phyloP scores from a whole-genome alignment of 2,888 invertebrate species.

The Tinea trinotella region DNA sequence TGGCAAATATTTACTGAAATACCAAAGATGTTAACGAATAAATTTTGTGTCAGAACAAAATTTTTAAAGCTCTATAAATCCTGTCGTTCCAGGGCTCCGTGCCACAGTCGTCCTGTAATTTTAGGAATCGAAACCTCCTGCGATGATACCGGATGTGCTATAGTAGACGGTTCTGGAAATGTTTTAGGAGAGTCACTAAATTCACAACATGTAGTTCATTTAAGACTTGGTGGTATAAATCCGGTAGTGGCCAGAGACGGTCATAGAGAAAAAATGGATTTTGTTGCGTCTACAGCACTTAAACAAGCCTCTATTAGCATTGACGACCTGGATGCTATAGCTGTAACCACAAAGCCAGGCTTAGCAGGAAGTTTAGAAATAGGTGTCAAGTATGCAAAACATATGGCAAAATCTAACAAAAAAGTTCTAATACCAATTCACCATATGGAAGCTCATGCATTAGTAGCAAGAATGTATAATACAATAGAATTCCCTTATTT shows the following conservation, averaged over 20 bases:
- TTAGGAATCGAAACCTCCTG: slow-evolving; percentile 98
- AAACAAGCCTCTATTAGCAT: slow-evolving; percentile 69
- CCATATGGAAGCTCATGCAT: slow-evolving; percentile 99
- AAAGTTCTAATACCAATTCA: slow-evolving; percentile 96
- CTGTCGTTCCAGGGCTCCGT: not conserved
- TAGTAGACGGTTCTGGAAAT: slow-evolving; percentile 80
- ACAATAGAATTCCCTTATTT: slow-evolving; percentile 88
- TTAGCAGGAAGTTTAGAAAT: slow-evolving; percentile 82
- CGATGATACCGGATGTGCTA: slow-evolving; percentile 95
- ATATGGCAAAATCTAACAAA: slow-evolving; percentile 74
- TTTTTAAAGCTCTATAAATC: not conserved
- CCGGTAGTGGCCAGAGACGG: slow-evolving; percentile 88
- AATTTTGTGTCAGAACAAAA: not conserved
- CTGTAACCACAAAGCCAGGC: slow-evolving; percentile 94
- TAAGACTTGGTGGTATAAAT: slow-evolving; percentile 88
- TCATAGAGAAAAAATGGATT: slow-evolving; percentile 84
- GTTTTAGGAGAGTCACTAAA: slow-evolving; percentile 85
- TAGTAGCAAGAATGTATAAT: slow-evolving; percentile 84
- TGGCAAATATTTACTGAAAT: too few species aligned
- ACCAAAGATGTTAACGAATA: not conserved
- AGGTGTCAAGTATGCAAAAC: slow-evolving; percentile 87
- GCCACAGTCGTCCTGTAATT: slow-evolving; percentile 38
- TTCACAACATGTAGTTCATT: slow-evolving; percentile 84
- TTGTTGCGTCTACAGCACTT: slow-evolving; percentile 79
- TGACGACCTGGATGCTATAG: slow-evolving; percentile 86